Evolutionary conservation across 2,888 invertebrate genomes (phyloP), one percentile per base, ranked within the genome.

Genomic region (Alsophila aescularia): DNA sequence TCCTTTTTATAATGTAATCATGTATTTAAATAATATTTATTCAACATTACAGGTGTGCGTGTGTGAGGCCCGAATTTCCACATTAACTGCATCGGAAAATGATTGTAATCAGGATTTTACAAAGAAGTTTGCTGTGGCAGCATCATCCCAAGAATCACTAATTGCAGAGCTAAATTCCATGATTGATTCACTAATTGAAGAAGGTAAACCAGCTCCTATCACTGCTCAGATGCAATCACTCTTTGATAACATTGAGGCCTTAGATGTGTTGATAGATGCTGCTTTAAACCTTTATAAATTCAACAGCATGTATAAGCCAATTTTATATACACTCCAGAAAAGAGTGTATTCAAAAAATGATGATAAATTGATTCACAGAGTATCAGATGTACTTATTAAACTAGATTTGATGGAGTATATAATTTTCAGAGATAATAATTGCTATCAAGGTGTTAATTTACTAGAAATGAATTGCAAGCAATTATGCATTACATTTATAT

Each of bases 371-470:
- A 69, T 43, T 59, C 79, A 4, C 53, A 54, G 67, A 43, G 64
- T 87, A 41, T 72, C 69, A 63, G 87, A 89, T 61, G 65, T 84
- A 35, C 77, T 87, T 58, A 83, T 83, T 42, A 90, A 90, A 80
- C 69, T 84, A 49, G 91, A 91, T 73, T 73, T 91, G 47, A 62
- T 85, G 43, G 91, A 91, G 69, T 90, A 90, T 56, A 83, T 90
- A 32, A 64, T 73, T 52, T 90, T 90, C 54, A 83, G 82, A 63
- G 83, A 79, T 15, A 85, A 79, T 52, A 79, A 73, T 58, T 65
- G 64, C 50, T 91, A 90, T 75, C 72, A 79, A 43, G 66, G 70
- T 61, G 50, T 79, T 2, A 78, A 85, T 67, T 62, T 91, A 34
- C 85, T 85, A 77, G 74, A 83, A 36, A 71, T 76, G 53, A 75